Base-by-base conservation (phyloP, 2,797 vertebrate species). In the Micromesistius poutassou region DNA sequence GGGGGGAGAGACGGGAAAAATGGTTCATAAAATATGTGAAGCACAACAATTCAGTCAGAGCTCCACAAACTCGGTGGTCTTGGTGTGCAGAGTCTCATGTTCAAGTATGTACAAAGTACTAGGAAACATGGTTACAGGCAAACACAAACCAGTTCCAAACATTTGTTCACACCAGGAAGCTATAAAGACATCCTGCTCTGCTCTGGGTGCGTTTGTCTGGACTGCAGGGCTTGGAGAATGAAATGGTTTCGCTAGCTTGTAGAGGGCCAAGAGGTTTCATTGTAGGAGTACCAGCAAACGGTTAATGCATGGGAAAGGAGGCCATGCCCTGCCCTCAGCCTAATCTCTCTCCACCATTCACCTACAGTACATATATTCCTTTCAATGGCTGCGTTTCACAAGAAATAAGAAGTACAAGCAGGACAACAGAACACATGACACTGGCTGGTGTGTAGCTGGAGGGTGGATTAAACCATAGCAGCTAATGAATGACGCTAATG, bases 211-310 rank as follows among this genome's bases (percentile, higher is more conserved):
- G 77, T 16, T 10, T 33, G 77, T 83, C 85, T 79, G 73, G 76
- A 33, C 31, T 30, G 68, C 30, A 30, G 13, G 16, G 30, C 70
- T 71, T 33, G 14, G 70, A 71, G 30, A 79, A 82, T 70, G 55
- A 40, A 84, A 90, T 81, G 3, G 80, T 0, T 84, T 80, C 62
- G 2, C 78, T 33, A 70, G 79, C 74, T 42, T 28, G 38, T 74
- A 83, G 77, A 73, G 74, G 71, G 80, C 74, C 71, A 73, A 28
- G 66, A 40, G 75, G 77, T 62, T 80, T 82, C 35, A 80, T 78
- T 38, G 42, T 42, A 80, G 68, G 66, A 74, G 35, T 42, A 68
- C 25, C 16, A 13, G 25, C 68, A 30, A 70, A 71, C 3, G 4
- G 30, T 13, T 30, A 78, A 75, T 66, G 36, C 35, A 4, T 36